Evolutionary conservation across 2,113 vertebrate species (phyloP).

Genomic region (Sardina pilchardus): DNA sequence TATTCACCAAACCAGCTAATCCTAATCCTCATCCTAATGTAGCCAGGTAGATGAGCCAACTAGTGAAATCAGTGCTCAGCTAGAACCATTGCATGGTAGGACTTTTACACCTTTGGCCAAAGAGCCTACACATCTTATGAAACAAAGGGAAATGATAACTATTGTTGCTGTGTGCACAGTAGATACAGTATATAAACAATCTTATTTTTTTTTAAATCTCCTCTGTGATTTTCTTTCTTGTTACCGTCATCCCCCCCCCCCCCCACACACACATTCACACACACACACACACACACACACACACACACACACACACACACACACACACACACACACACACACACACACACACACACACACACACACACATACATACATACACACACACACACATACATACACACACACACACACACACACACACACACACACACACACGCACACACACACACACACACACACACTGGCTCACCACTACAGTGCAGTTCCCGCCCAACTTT

Average conservation of each 20-base stretch:
- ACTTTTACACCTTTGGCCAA: no score
- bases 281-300: background rate
- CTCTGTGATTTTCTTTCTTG: background rate
- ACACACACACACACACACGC: background rate
- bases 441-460: background rate
- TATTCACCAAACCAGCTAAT: no score
- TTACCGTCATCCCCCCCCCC: background rate
- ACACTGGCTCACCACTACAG: constrained; percentile 63
- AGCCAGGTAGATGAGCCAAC: no score
- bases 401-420: background rate
- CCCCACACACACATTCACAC: background rate
- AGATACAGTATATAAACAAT: no score
- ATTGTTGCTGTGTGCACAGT: no score
- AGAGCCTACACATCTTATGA: no score
- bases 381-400: background rate
- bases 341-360: background rate
- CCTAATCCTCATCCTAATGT: no score
- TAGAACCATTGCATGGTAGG: no score
- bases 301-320: background rate
- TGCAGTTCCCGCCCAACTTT: constrained; percentile 84
- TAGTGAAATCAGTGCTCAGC: no score
- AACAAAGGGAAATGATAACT: no score
- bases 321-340: background rate
- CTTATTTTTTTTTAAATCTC: background rate
- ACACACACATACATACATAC: background rate